Conservation (phyloP, 1,140 invertebrate genomes). For the Chionoecetes opilio region DNA sequence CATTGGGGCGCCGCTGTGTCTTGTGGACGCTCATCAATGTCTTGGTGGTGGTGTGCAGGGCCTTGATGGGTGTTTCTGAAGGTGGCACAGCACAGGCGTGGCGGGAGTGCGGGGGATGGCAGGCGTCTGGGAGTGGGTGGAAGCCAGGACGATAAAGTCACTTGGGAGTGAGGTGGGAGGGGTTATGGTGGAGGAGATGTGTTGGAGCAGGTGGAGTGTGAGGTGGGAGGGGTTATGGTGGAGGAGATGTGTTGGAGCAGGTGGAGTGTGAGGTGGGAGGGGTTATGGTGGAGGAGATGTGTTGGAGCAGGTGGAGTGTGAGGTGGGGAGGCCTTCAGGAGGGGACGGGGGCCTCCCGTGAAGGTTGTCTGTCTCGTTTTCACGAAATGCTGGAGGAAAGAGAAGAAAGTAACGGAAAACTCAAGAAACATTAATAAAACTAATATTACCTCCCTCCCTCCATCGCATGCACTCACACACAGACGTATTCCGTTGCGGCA, state of each 20-base stretch:
- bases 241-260: no score
- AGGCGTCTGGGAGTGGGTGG: no score
- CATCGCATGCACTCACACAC: slow-evolving; percentile 68
- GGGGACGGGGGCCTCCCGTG: not conserved
- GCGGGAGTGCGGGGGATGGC: not conserved
- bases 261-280: no score
- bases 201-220: no score
- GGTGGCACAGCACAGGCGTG: not conserved
- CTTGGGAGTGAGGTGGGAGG: not conserved
- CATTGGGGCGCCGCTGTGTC: not conserved
- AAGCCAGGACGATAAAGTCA: no score
- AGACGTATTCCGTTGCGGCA: slow-evolving; percentile 59
- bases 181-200: no score
- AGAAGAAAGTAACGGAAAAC: slow-evolving; percentile 64
- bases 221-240: no score
- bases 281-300: not conserved
- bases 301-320: not conserved
- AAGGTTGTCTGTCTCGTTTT: slow-evolving; percentile 33
- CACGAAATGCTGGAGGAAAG: not conserved
- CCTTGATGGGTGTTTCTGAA: not conserved
- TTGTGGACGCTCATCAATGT: not conserved
- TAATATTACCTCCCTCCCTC: slow-evolving; percentile 67
- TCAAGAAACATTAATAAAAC: slow-evolving; percentile 78
- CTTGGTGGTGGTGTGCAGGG: not conserved
- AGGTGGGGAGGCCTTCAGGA: no score